Evolutionary conservation across 1,140 invertebrate species (phyloP), one percentile per base, ranked within the genome.

Genomic region (Dryas iulia): DNA sequence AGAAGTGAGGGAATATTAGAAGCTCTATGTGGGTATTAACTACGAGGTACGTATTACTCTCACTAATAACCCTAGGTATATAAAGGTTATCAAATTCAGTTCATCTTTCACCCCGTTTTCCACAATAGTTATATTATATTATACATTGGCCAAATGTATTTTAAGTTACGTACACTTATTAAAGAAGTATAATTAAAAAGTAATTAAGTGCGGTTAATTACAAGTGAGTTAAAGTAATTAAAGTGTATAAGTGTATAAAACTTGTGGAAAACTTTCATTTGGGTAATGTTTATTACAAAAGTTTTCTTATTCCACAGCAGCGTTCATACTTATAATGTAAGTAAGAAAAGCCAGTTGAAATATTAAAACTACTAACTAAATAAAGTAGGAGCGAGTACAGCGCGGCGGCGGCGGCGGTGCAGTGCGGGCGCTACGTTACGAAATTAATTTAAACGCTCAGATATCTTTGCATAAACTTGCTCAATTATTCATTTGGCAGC

Each of bases 261-360:
- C 33, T 35, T 14, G 33, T 35, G 12, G n/a, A 35, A 35, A 35
- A 35, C 8, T 60, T 33, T 59, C 23, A 39, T 39, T 60, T 60
- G 24, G 33, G 33, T 60, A 26, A 60, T 39, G 59, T 60, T 60
- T 60, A 60, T 39, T 60, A 25, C 23, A 21, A 47, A 60, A 60
- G 21, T 60, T 60, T 60, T 5, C 59, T 24, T 24, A 25, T 25
- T 47, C 39, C 59, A 18, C 5, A 24, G 58, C 30, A 24, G 33
- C 33, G 18, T 14, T 39, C 58, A 25, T 25, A n/a, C n/a, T n/a
- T n/a, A n/a, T n/a, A 24, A 14, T 14, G 59, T 35, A 11, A 60
- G 31, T 18, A 24, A 60, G 59, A 10, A 47, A n/a, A 60, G 21
- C 21, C 31, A 24, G 33, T 60, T 1, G 59, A 5, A 39, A 14